Conservation (phyloP, 2,113 vertebrate genomes). For the Channa maculata region DNA sequence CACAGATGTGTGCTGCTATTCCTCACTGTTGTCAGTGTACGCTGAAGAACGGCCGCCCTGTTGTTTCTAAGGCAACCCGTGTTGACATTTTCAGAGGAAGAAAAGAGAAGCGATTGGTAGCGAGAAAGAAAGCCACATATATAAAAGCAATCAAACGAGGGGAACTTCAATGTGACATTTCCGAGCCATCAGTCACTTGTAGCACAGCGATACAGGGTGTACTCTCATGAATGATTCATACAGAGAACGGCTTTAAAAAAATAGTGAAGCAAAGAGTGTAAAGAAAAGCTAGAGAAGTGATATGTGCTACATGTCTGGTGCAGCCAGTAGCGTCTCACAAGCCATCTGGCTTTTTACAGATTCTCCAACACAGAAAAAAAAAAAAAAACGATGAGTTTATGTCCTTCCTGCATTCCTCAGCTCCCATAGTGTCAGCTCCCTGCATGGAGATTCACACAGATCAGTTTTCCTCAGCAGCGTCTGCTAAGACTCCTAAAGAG, state of each 20-base stretch:
- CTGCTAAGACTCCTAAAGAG: neutral
- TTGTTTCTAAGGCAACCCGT: neutral
- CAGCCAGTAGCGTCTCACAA: constrained; percentile 30
- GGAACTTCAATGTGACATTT: neutral
- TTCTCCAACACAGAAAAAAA: neutral
- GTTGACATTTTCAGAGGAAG: neutral
- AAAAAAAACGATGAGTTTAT: neutral
- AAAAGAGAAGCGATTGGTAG: neutral
- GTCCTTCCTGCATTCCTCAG: constrained; percentile 19
- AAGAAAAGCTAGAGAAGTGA: constrained; percentile 12
- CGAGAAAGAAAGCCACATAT: neutral
- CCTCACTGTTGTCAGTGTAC: neutral
- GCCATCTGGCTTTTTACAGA: constrained; percentile 49
- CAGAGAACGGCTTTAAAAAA: neutral
- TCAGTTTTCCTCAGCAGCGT: neutral
- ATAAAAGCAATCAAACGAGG: neutral
- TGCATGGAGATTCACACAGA: neutral
- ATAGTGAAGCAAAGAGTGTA: neutral
- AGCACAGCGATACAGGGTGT: neutral
- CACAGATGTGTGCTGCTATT: neutral
- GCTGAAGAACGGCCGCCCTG: neutral
- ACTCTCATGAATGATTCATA: constrained; percentile 42
- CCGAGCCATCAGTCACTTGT: neutral
- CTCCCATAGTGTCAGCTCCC: constrained; percentile 1
- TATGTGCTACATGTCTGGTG: constrained; percentile 33